Conservation (phyloP, 2,888 invertebrate genomes). For the Eilema sororculum region DNA sequence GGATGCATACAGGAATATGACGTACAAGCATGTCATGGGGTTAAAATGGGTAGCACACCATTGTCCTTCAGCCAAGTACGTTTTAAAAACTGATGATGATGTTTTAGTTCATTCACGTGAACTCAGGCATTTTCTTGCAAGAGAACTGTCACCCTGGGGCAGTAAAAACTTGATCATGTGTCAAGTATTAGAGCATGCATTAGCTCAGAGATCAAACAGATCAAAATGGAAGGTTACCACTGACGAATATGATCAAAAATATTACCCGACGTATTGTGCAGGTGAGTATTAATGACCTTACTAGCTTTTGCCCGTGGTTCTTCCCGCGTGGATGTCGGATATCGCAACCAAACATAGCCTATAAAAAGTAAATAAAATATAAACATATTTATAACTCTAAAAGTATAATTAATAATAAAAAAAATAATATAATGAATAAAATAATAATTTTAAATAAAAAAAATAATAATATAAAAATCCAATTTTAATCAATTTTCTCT, state of each 20-base stretch:
- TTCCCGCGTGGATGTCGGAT: no score
- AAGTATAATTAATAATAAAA: no score
- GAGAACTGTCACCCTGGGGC: conserved; percentile 87
- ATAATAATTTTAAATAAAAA: no score
- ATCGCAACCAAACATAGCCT: no score
- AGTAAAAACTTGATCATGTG: conserved; percentile 89
- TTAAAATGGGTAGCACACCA: conserved; percentile 92
- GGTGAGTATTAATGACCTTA: conserved; percentile 78
- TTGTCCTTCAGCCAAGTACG: conserved; percentile 89
- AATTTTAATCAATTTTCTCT: no score
- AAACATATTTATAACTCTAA: no score
- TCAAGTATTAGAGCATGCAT: conserved; percentile 79
- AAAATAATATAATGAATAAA: no score
- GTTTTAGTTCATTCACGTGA: conserved; percentile 90
- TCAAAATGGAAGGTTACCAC: conserved; percentile 93
- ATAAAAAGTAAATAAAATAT: no score
- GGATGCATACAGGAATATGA: conserved; percentile 93
- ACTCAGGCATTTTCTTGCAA: conserved; percentile 86
- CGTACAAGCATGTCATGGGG: conserved; percentile 94
- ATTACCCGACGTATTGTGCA: conserved; percentile 92
- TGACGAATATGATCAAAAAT: conserved; percentile 87
- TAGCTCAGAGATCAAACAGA: conserved; percentile 88
- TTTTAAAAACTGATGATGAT: conserved; percentile 93
- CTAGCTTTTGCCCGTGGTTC: no score
- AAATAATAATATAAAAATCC: no score